A percentile compares a stretch with the other conserved stretches of the same genome.
Conservation (phyloP, 2,113 vertebrate species). For the Peromyscus maniculatus region DNA sequence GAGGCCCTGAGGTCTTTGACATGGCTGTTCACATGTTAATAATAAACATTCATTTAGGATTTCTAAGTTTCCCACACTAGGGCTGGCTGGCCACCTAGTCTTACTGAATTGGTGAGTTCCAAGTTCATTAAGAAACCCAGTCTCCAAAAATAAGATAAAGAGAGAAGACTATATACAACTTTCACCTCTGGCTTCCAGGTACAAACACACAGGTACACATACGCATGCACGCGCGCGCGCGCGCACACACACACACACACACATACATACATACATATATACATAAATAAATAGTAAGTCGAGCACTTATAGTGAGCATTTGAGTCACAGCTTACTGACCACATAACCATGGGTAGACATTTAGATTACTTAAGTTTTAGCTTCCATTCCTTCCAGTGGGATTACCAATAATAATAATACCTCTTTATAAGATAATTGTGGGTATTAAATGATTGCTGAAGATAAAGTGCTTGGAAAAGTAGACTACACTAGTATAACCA, state of each 20-base stretch:
- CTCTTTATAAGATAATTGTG: neutral
- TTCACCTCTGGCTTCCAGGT: neutral
- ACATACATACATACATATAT: neutral
- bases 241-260: neutral
- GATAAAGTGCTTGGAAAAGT: neutral
- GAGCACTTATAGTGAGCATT: neutral
- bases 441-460: neutral
- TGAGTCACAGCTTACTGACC: neutral
- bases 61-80: neutral
- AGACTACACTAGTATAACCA: neutral
- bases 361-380: neutral
- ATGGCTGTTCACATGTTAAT: neutral
- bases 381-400: neutral
- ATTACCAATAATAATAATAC: neutral
- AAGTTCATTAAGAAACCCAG: neutral
- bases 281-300: neutral
- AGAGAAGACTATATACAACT: neutral
- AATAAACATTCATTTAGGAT: neutral
- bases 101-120: neutral
- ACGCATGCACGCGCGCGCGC: neutral
- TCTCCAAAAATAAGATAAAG: neutral
- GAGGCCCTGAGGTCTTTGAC: neutral
- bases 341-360: neutral
- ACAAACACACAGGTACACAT: neutral
- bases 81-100: neutral